phyloP scores from a whole-genome alignment of 2,113 vertebrate species.

The Glaucomys volans region DNA sequence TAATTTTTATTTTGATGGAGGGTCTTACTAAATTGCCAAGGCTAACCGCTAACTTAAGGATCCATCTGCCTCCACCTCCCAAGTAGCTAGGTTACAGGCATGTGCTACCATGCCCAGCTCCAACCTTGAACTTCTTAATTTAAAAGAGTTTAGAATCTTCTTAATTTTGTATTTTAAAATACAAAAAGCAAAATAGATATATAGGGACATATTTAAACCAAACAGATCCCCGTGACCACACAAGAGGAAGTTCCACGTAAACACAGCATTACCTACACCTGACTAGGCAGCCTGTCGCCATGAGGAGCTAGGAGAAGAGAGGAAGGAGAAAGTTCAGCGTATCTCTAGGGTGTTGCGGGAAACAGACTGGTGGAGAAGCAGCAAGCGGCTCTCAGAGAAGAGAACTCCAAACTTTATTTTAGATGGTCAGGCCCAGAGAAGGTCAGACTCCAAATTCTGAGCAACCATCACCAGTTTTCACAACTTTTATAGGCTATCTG shows the following conservation, averaged over 20 bases:
- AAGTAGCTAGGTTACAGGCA: neutral
- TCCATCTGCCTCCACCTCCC: neutral
- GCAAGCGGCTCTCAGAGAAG: no score
- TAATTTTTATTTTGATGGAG: neutral
- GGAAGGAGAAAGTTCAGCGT: accelerated
- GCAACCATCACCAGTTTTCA: no score
- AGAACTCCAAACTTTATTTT: no score
- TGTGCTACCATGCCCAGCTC: no score
- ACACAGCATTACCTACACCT: neutral
- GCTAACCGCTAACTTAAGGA: neutral
- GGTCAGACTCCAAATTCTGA: no score
- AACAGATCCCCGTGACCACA: neutral
- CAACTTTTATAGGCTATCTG: no score
- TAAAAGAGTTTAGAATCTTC: neutral
- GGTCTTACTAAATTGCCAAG: neutral
- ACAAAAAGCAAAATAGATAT: neutral
- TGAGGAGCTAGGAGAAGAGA: neutral
- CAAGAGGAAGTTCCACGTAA: neutral
- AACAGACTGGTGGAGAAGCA: no score
- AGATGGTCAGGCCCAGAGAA: no score
- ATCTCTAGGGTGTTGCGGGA: no score
- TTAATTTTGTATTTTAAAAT: neutral
- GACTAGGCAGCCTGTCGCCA: neutral
- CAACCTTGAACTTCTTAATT: neutral
- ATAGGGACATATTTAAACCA: neutral